Conservation (phyloP, 92 coral and sea anemone genomes). For the Epizoanthus fatuus region DNA sequence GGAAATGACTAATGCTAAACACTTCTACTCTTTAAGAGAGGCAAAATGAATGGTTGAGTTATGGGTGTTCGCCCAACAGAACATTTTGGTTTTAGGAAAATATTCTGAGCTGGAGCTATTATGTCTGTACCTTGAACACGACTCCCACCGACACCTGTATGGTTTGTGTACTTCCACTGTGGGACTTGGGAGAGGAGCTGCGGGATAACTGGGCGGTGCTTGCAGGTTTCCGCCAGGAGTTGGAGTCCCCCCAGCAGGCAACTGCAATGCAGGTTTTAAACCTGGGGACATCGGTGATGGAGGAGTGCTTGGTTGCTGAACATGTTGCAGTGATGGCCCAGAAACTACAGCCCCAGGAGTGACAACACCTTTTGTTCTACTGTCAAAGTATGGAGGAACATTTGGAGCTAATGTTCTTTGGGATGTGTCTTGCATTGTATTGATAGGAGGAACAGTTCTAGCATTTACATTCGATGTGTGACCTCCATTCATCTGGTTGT, state of each 20-base stretch:
- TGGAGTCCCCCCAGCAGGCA: conserved; percentile 24
- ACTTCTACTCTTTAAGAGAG: too few relatives aligned
- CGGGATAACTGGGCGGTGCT: conserved; percentile 30
- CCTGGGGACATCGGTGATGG: conserved; percentile 47
- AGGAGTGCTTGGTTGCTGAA: conserved; percentile 57
- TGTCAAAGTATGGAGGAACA: conserved; percentile 61
- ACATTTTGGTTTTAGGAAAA: too few relatives aligned
- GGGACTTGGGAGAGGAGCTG: conserved; percentile 46
- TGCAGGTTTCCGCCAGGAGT: conserved; percentile 17
- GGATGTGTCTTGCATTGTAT: conserved; percentile 10
- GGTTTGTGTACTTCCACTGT: conserved; percentile 66
- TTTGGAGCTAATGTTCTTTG: conserved; percentile 41
- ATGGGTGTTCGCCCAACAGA: too few relatives aligned
- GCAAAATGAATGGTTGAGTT: too few relatives aligned
- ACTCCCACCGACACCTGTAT: conserved; percentile 85
- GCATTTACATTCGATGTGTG: not conserved
- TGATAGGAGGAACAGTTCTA: conserved; percentile 12
- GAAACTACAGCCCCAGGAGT: conserved; percentile 71
- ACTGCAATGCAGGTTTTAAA: conserved; percentile 38
- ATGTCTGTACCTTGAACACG: conserved; percentile 69
- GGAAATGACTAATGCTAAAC: too few relatives aligned
- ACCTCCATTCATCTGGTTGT: conserved; percentile 36
- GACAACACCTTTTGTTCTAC: conserved; percentile 67
- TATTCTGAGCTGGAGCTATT: too few relatives aligned
- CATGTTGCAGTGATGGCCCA: conserved; percentile 61